phyloP scores from a whole-genome alignment of 2,888 invertebrate genomes.

The Lepidocyrtoides sp. region DNA sequence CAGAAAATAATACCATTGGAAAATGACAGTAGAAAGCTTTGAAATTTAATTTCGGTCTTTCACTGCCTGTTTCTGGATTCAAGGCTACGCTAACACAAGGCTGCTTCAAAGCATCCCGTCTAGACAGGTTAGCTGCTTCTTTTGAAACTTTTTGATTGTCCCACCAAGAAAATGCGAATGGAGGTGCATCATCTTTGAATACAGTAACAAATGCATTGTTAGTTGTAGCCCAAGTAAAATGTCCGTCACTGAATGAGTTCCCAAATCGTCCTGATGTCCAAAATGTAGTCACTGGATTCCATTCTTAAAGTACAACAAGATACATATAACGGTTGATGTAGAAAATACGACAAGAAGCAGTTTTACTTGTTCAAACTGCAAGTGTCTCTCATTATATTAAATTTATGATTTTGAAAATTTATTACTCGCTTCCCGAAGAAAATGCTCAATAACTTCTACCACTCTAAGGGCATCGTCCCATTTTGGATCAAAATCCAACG shows the following conservation, averaged over 20 bases:
- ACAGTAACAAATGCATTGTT: not conserved
- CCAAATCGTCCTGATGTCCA: slow-evolving; percentile 63
- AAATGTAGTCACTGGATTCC: slow-evolving; percentile 32
- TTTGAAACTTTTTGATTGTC: not conserved
- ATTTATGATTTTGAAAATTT: not conserved
- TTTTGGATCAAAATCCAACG: slow-evolving; percentile 50
- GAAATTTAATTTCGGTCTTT: slow-evolving; percentile 59
- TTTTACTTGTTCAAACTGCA: too few relatives aligned
- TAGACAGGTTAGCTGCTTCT: not conserved
- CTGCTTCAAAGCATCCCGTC: slow-evolving; percentile 4
- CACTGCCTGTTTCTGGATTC: slow-evolving; percentile 40
- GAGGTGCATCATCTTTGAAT: slow-evolving; percentile 13
- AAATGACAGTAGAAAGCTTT: slow-evolving; percentile 64
- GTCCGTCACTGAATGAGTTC: not conserved
- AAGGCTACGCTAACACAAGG: slow-evolving; percentile 52
- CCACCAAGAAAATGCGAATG: slow-evolving; percentile 60
- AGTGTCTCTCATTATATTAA: too few relatives aligned
- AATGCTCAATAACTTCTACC: slow-evolving; percentile 43
- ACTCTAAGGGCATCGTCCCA: slow-evolving; percentile 36
- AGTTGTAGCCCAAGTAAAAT: slow-evolving; percentile 51
- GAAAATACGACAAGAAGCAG: too few relatives aligned
- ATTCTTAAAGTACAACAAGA: not conserved
- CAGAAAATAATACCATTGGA: slow-evolving; percentile 49
- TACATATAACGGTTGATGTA: too few relatives aligned
- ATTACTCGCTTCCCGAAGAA: slow-evolving; percentile 31